phyloP scores from a whole-genome alignment of 2,888 invertebrate genomes.

The Cryptocephalus moraei region DNA sequence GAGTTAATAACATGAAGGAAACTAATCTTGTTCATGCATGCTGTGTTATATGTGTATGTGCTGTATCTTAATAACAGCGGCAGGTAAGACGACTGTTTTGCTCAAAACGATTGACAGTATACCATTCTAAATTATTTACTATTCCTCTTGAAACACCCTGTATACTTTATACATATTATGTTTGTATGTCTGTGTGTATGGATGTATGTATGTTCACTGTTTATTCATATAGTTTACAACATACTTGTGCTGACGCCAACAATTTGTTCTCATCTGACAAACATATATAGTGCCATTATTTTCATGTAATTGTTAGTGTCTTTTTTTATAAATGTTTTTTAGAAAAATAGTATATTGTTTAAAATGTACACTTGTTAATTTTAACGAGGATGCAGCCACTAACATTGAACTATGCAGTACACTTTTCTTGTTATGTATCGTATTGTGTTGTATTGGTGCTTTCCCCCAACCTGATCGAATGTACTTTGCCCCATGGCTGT shows the following conservation, averaged over 20 bases:
- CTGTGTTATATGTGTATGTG: no score
- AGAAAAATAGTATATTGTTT: constrained; percentile 38
- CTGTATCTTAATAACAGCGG: no score
- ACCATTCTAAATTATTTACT: no score
- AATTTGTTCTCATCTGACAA: constrained; percentile 22
- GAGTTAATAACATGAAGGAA: no score
- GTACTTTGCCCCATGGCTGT: constrained; percentile 38
- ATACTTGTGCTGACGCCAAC: constrained; percentile 18
- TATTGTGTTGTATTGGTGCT: constrained; percentile 37
- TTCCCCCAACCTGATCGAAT: constrained; percentile 34
- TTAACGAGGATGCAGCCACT: constrained; percentile 38
- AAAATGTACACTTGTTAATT: constrained; percentile 39
- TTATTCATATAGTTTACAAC: constrained; percentile 10
- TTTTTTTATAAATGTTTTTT: constrained; percentile 40
- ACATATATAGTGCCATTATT: constrained; percentile 39
- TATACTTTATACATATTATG: neutral
- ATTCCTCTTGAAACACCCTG: no score
- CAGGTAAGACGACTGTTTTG: no score
- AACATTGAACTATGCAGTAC: constrained; percentile 30
- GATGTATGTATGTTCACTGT: constrained; percentile 9
- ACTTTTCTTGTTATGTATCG: constrained; percentile 20
- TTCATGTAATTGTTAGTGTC: constrained; percentile 40
- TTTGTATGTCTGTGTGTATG: neutral
- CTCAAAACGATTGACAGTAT: no score
- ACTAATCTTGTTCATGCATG: no score